Evolutionary conservation across 2,888 invertebrate genomes (phyloP), one percentile per base, ranked within the genome.

Genomic region (Clanis bilineata): DNA sequence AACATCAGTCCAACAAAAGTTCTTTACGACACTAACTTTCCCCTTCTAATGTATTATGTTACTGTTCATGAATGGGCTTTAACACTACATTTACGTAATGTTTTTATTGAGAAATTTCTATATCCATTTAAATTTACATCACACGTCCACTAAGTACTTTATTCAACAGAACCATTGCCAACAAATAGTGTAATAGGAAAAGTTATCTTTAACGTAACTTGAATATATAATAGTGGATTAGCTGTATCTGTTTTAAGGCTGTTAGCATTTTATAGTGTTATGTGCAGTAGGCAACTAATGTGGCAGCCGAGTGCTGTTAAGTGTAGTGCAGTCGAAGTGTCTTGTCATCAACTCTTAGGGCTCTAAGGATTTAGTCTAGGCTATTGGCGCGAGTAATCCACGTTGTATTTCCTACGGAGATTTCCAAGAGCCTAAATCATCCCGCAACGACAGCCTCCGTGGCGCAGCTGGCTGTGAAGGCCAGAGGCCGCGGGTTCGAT

Each of bases 101-200:
- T 18, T 32, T 18, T 10, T 32, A 51, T 51, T 32, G 15, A 18
- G 51, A 51, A 51, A 51, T 32, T 32, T 32, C 51, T 18, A 10
- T 41, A 41, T 41, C 5, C 51, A 51, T 51, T 51, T 51, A 51
- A 18, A 51, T 51, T 32, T 15, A 28, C 32, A 51, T 51, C 51
- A 32, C 51, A 51, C 10, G 15, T 18, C 32, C 18, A 5, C 7
- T n/a, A 18, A 32, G 51, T 51, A 21, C 51, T 18, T 28, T 2
- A 28, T 18, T 51, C 18, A 41, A 18, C 41, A 51, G 18, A 51
- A 51, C 51, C 18, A 51, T 51, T 51, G 51, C 51, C 51, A 51
- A 51, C 28, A 51, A 51, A 32, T 51, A 51, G 51, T 51, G 51
- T 51, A 51, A 51, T 32, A 51, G 51, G 51, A 51, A 51, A 51